Evolutionary conservation across 2,797 vertebrate species (phyloP).

Genomic region (Gambusia yucatana): DNA sequence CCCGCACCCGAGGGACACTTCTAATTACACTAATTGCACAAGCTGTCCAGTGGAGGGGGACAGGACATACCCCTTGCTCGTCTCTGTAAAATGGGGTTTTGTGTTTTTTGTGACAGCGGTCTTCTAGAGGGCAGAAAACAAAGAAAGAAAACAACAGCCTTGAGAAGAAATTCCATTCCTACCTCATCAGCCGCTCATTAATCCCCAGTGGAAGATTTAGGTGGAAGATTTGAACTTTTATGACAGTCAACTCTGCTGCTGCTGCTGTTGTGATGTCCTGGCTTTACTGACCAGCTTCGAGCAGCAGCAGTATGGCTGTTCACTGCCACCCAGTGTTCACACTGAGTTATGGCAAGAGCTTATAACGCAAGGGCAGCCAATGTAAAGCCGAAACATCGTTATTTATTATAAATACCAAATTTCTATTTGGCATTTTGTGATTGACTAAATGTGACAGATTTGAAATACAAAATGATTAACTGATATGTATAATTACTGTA

Average conservation of each 20-base stretch:
- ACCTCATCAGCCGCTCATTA: slow-evolving; percentile 23
- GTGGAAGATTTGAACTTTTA: slow-evolving; percentile 33
- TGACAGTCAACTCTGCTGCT: slow-evolving; percentile 13
- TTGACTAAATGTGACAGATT: not conserved
- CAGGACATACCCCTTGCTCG: not conserved
- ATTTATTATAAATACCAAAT: not conserved
- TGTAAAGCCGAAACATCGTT: not conserved
- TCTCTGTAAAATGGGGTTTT: not conserved
- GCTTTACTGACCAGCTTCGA: not conserved
- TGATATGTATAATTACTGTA: not conserved
- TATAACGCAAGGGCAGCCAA: not conserved
- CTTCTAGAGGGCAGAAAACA: slow-evolving; percentile 4
- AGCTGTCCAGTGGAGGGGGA: slow-evolving; percentile 32
- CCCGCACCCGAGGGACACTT: slow-evolving; percentile 47
- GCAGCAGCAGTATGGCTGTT: not conserved
- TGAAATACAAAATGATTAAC: not conserved
- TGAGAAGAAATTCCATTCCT: slow-evolving; percentile 55
- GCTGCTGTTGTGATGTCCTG: not conserved
- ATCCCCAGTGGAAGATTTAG: slow-evolving; percentile 57
- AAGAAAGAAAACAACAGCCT: slow-evolving; percentile 30
- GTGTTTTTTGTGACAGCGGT: not conserved
- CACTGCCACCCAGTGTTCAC: slow-evolving; percentile 61
- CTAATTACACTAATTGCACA: slow-evolving; percentile 59
- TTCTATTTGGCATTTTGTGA: not conserved
- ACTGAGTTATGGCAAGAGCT: not conserved